Base-by-base conservation (phyloP, 37 sponge, comb jelly and placozoan species). In the Dysidea cf. avara region DNA sequence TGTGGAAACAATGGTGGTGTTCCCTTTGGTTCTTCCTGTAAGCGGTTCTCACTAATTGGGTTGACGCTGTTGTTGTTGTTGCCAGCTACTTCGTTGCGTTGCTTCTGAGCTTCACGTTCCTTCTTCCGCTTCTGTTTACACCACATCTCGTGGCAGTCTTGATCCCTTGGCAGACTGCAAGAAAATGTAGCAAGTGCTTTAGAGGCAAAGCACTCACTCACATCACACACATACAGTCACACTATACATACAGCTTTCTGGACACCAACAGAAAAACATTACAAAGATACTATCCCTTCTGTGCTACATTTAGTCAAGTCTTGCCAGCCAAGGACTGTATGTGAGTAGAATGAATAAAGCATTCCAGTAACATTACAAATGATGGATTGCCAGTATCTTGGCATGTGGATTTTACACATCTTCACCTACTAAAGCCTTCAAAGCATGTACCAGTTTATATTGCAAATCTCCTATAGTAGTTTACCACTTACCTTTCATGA, bases 111-210 rank as follows among this genome's bases (percentile, higher is more conserved):
- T n/a, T n/a, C n/a, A n/a, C n/a, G 84, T 20, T 70, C 76, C 69
- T 86, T 93, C 59, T 86, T 80, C 46, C 84, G 79, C 25, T 75
- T 69, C 68, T 87, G 82, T 69, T 82, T 94, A 37, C 80, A 79
- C 98, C 95, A 97, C 89, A 97, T 80, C 64, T 97, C 98, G 56
- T 97, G 98, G 48, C 98, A 97, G 76, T 97, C 98, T 63, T 97
- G 98, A 47, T 69, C 39, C 60, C 79, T 86, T 18, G 94, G 97
- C 14, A 92, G 76, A 53, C 90, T 92, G 61, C n/a, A 52, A 55
- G 40, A 6, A 67, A 39, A 70, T 11, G 57, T 16, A 61, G 9
- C 25, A 70, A 56, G 21, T 13, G 46, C 38, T 70, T 11, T 20
- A 26, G 38, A 16, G 18, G 20, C n/a, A 29, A 12, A 5, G n/a